phyloP scores from a whole-genome alignment of 2,113 vertebrate genomes.

The Panthera uncia region DNA sequence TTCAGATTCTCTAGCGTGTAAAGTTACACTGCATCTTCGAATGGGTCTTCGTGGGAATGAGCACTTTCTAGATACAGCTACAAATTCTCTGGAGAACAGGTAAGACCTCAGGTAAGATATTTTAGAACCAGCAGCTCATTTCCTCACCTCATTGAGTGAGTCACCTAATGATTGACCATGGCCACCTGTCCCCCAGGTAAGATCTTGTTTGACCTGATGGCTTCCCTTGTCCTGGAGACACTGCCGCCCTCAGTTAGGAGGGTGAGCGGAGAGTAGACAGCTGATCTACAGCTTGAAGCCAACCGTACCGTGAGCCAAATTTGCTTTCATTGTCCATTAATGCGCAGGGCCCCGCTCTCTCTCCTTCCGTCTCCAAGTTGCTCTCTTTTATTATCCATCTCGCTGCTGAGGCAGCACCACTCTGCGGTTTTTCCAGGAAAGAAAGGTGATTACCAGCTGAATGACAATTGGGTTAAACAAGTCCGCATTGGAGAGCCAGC shows the following conservation, averaged over 20 bases:
- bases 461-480: constrained; percentile 62
- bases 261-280: background rate
- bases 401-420: background rate
- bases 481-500: background rate
- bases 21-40: background rate
- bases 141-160: background rate
- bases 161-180: background rate
- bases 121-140: background rate
- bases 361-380: background rate
- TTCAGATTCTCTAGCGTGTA: background rate
- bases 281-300: background rate
- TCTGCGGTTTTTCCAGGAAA: constrained; percentile 52
- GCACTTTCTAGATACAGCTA: background rate
- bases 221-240: background rate
- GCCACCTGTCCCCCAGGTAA: background rate
- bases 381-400: constrained; percentile 40
- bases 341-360: background rate
- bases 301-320: background rate
- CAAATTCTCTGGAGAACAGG: background rate
- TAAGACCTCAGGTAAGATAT: background rate
- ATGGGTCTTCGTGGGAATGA: background rate
- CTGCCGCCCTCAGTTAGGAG: background rate
- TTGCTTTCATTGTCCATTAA: background rate
- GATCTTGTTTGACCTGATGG: background rate
- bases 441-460: constrained; percentile 47